These are phyloP conservation scores for Halisarca cf. caerulea DNA, from an alignment of 37 sponge, comb jelly and placozoan species.

Conservation along the genomic window DNA sequence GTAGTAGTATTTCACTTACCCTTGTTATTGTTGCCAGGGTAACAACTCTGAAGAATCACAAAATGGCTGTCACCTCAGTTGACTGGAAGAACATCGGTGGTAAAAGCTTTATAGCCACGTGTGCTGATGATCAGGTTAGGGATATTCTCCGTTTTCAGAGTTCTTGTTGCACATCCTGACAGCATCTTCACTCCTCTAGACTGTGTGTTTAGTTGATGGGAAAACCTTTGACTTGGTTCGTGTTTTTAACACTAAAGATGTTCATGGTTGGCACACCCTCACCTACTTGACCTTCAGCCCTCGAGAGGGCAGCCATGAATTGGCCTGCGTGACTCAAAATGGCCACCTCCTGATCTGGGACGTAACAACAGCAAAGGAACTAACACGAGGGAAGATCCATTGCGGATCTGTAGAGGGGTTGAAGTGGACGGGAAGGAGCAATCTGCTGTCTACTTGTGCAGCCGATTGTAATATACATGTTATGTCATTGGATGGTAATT, in stretches of 20 bases:
- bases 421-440: constrained; percentile 15
- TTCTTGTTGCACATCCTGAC: background rate
- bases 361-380: background rate
- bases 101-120: constrained; percentile 48
- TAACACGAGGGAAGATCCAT: constrained; percentile 43
- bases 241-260: constrained; percentile 41
- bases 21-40: constrained; percentile 11
- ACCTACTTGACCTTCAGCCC: constrained; percentile 65
- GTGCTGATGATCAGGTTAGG: constrained; percentile 68
- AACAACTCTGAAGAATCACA: constrained; percentile 47
- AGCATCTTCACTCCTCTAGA: background rate
- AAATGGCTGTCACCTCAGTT: constrained; percentile 72
- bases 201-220: constrained; percentile 21
- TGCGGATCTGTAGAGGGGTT: constrained; percentile 71
- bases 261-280: constrained; percentile 77
- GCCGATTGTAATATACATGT: constrained; percentile 68
- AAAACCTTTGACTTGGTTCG: constrained; percentile 32
- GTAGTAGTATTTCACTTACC: background rate
- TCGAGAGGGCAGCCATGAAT: background rate
- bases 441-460: constrained; percentile 40
- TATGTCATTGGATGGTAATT: background rate
- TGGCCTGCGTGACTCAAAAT: constrained; percentile 61
- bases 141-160: background rate
- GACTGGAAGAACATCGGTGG: constrained; percentile 53
- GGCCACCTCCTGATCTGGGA: constrained; percentile 65